Base-by-base conservation (phyloP, 2,888 invertebrate genomes). In the Cosmorhoe ocellata region DNA sequence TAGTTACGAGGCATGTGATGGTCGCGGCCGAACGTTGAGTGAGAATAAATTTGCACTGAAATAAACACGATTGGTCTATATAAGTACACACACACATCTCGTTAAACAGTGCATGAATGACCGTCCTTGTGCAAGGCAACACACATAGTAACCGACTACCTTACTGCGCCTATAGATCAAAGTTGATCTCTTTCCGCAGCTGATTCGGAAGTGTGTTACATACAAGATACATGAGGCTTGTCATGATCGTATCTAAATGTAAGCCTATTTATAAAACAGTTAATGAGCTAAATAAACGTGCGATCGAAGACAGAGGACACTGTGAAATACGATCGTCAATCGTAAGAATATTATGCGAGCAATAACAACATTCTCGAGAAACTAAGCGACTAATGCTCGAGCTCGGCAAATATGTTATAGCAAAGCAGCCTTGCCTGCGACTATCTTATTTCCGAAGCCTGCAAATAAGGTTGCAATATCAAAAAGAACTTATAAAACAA, bases 41-140 rank as follows among this genome's bases (percentile, higher is more conserved):
- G 33, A 40, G 39, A 46, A 48, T 45, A 36, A 40, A 51, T 46
- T 41, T 50, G 47, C 22, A 48, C 39, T 43, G 44, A 53, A 55
- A 60, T 58, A 58, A 58, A 53, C 37, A 49, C 28, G 45, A 46
- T 41, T 47, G 50, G 39, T 37, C 32, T 43, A 39, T 34, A 40
- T 18, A 43, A 32, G 39, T 43, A 43, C 3, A 7, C 5, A n/a
- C 37, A 43, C 26, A 31, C 7, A 51, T 33, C 37, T 54, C 39
- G 22, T 12, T 32, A 26, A 31, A 42, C 68, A 66, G 74, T 67
- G 70, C 70, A 78, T 78, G 79, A 84, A 84, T 85, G 67, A 74
- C 72, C 74, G 84, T 81, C 86, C 86, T 86, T 87, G 87, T 68
- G 64, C 66, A 56, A 69, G 68, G 64, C 75, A 61, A 74, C 78